Base-by-base conservation (phyloP, 1,140 invertebrate genomes). In the Scaptodrosophila lebanonensis region DNA sequence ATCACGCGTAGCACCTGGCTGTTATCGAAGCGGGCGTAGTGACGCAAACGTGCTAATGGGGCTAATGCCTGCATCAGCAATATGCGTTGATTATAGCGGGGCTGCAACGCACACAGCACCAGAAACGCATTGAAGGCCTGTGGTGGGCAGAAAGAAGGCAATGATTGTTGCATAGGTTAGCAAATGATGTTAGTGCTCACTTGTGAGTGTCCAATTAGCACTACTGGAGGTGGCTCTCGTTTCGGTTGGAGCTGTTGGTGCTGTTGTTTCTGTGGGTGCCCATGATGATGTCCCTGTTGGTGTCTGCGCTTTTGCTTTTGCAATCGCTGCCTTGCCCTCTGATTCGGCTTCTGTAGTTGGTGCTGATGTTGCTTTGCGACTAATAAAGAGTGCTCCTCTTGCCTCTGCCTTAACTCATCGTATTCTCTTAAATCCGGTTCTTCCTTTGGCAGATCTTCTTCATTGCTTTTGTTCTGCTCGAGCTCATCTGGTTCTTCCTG, bases 51-150 rank as follows among this genome's bases (percentile, higher is more conserved):
- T 0, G 89, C 89, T 0, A 92, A 89, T 1, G 93, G 93, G 0
- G 90, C 92, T 56, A 93, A 77, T 0, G 91, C 91, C 56, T 92
- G 88, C 88, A 91, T 90, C 2, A 89, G 85, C 15, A 83, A 87
- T 48, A 93, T 90, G 83, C 91, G 92, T 1, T 89, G 71, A 70
- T 92, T 92, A 65, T 93, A 93, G 35, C 92, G 89, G 1, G 92
- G 91, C 16, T 87, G 86, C 22, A 88, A 65, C 1, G 90, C 89
- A 27, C 88, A 84, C 70, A 93, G 87, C 0, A 91, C 91, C 45
- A 90, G 89, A 40, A 90, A 89, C 0, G 84, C 73, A 59, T 85
- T 85, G 15, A 85, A 72, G 7, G 83, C 83, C 83, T 85, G 47
- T 3, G 32, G 35, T 33, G 36, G 15, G 38, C 20, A 30, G 20